Evolutionary conservation across 1,140 invertebrate species (phyloP), one percentile per base, ranked within the genome.

Genomic region (Papilio glaucus): DNA sequence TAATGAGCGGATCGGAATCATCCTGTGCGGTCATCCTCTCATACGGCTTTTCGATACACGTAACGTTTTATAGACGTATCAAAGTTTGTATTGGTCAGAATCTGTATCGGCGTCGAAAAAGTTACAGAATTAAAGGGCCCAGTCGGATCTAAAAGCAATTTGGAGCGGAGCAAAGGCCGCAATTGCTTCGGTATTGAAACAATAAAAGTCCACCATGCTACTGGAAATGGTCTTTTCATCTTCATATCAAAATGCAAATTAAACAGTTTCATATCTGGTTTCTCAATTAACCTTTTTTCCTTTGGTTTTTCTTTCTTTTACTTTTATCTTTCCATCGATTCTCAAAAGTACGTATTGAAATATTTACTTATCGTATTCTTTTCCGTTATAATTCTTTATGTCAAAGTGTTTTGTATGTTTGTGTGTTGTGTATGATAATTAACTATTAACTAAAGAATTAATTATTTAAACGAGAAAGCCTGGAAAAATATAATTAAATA

Each of bases 81-180:
- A 5, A 7, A 65, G 15, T 38, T 38, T 39, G 33, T 15, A 65
- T 65, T 65, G 62, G 33, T 65, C 15, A 21, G n/a, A 65, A 65
- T 65, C 12, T 37, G 29, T 65, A 39, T 65, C 12, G 37, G 15
- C 62, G 13, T 38, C 33, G 62, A 65, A 65, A 65, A 65, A 65
- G 62, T 65, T 65, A 65, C 62, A 39, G 37, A 38, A 65, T 65
- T 38, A 39, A 39, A 65, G 62, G 62, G 62, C 33, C 62, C n/a
- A 7, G 62, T 37, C 62, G 62, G 62, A 65, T 65, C 62, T 65
- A 39, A 65, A 65, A 65, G 29, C 62, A 65, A 65, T 65, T 65
- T 65, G n/a, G 62, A n/a, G n/a, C 62, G 37, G 37, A 65, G 18
- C 62, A 37, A 65, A 65, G 7, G 33, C 37, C 62, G 33, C 60